Percentiles rank a stretch among this genome's conserved stretches.
Conservation (phyloP, 2,113 vertebrate genomes). For the Cyprinodon variegatus region DNA sequence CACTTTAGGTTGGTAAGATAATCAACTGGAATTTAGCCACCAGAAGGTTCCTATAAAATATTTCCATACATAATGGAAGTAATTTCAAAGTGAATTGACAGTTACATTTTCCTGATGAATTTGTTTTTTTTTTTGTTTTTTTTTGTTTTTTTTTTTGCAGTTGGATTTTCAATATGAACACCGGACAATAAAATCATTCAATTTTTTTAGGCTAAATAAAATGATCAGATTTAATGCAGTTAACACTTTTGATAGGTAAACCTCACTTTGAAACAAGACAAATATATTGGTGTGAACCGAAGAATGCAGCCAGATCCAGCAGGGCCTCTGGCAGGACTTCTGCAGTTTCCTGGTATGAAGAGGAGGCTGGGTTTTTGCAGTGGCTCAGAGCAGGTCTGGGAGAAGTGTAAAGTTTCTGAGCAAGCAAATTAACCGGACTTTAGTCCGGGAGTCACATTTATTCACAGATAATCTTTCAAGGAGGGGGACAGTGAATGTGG, state of each 20-base stretch:
- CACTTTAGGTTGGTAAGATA: no score
- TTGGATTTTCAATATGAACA: not conserved
- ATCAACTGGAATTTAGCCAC: no score
- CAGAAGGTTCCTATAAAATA: no score
- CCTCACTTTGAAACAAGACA: not conserved
- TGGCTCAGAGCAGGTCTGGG: conserved; percentile 45
- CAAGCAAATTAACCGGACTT: conserved; percentile 59
- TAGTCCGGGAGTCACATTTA: conserved; percentile 58
- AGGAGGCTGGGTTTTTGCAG: conserved; percentile 20
- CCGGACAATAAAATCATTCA: not conserved
- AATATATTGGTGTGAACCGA: conserved; percentile 6
- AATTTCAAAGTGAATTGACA: no score
- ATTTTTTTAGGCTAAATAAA: no score
- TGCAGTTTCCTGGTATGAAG: conserved; percentile 6
- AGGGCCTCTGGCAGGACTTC: conserved; percentile 25
- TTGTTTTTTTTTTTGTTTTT: no score
- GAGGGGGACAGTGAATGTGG: conserved; percentile 34
- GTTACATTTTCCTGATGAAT: no score
- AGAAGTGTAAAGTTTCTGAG: conserved; percentile 55
- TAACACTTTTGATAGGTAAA: not conserved
- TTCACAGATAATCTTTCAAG: conserved; percentile 39
- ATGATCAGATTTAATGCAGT: not conserved
- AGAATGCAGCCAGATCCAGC: conserved; percentile 5
- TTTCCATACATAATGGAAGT: no score
- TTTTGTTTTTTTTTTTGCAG: not conserved